Evolutionary conservation across 2,888 invertebrate genomes (phyloP).

Genomic region (Epinotia ramella): DNA sequence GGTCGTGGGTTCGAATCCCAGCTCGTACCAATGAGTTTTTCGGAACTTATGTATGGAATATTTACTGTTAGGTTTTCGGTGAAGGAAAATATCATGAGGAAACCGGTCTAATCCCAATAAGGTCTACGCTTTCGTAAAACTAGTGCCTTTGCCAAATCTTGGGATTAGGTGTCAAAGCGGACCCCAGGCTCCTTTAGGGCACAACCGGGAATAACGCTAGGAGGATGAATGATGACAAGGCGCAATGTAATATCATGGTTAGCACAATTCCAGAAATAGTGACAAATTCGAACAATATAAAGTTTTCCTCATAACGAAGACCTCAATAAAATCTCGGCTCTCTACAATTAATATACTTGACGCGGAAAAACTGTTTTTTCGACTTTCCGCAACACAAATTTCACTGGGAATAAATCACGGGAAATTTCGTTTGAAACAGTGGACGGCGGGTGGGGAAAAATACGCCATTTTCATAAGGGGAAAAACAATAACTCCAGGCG

Average conservation of each 20-base stretch:
- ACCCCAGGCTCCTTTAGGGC: too few species aligned
- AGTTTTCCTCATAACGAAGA: constrained; percentile 38
- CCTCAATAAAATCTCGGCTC: constrained; percentile 41
- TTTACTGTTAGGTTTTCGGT: too few species aligned
- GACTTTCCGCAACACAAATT: constrained; percentile 70
- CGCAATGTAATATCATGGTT: not conserved
- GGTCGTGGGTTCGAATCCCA: too few species aligned
- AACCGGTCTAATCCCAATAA: too few species aligned
- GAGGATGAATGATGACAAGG: not conserved
- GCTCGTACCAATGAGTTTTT: too few species aligned
- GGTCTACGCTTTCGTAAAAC: too few species aligned
- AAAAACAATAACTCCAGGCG: constrained; percentile 81
- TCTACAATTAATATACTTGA: constrained; percentile 53
- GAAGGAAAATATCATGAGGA: too few species aligned
- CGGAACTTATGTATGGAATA: too few species aligned
- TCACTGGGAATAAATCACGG: constrained; percentile 67
- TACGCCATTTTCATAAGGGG: constrained; percentile 79
- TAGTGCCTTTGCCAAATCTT: too few species aligned
- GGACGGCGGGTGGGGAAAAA: constrained; percentile 68
- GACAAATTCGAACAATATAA: constrained; percentile 18
- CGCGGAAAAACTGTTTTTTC: constrained; percentile 57
- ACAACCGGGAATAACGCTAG: too few species aligned
- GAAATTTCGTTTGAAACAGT: constrained; percentile 67
- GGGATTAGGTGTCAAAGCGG: too few species aligned
- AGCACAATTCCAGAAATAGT: not conserved